Conservation (phyloP, 1,140 invertebrate genomes). For the Pristionchus pacificus region DNA sequence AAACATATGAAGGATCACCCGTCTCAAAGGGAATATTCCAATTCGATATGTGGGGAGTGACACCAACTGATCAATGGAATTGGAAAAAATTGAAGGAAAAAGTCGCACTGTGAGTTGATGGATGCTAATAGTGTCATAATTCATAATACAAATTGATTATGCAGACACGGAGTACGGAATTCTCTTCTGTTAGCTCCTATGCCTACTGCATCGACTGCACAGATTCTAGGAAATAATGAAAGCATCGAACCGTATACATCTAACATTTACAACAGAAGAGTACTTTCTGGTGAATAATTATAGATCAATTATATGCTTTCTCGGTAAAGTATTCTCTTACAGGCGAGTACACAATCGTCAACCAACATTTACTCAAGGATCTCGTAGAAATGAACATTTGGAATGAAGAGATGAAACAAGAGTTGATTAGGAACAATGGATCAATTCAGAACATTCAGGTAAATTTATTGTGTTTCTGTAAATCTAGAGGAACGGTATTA, state of each 20-base stretch:
- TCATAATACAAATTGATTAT: no score
- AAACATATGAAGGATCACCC: slow-evolving; percentile 83
- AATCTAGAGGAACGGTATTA: not conserved
- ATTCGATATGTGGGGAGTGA: slow-evolving; percentile 82
- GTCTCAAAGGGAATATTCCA: slow-evolving; percentile 93
- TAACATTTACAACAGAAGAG: slow-evolving; percentile 89
- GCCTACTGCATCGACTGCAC: slow-evolving; percentile 97
- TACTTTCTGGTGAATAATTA: slow-evolving; percentile 72
- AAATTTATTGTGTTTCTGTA: not conserved
- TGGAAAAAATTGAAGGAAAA: slow-evolving; percentile 82
- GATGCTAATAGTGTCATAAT: not conserved
- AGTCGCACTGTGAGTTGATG: slow-evolving; percentile 70
- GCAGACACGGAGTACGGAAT: slow-evolving; percentile 79
- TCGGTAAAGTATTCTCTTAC: not conserved
- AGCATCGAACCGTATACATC: slow-evolving; percentile 96
- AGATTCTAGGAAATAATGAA: slow-evolving; percentile 98
- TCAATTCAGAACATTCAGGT: slow-evolving; percentile 83
- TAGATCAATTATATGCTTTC: not conserved
- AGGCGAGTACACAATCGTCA: slow-evolving; percentile 76
- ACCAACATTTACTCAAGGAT: slow-evolving; percentile 90
- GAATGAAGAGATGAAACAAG: slow-evolving; percentile 93
- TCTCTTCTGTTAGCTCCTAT: slow-evolving; percentile 91
- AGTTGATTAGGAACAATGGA: slow-evolving; percentile 82
- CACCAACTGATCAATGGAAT: slow-evolving; percentile 80
- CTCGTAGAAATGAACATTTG: slow-evolving; percentile 83